These are phyloP conservation scores for Metridium senile DNA, from an alignment of 92 coral and sea anemone genomes.

Conservation along the genomic window DNA sequence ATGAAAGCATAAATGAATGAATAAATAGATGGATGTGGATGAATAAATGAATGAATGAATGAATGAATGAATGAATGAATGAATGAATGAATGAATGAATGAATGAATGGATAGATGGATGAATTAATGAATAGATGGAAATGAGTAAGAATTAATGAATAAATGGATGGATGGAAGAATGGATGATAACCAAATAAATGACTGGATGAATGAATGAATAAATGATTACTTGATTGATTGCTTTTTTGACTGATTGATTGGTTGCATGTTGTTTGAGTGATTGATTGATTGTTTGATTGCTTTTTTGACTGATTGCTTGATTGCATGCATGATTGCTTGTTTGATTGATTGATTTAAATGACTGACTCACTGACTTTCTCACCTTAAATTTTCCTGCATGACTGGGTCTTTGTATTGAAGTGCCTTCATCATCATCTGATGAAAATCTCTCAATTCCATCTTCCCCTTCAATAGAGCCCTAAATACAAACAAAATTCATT, in stretches of 20 bases:
- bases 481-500: not conserved
- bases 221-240: not conserved
- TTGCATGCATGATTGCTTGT: not conserved
- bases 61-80: not conserved
- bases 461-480: constrained; percentile 31
- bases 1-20: too few relatives aligned
- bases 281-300: not conserved
- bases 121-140: not conserved
- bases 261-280: not conserved
- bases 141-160: too few relatives aligned
- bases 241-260: not conserved
- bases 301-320: not conserved
- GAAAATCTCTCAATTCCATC: constrained; percentile 55
- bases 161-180: not conserved
- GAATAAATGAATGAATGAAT: not conserved
- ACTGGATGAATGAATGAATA: not conserved
- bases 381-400: constrained; percentile 2
- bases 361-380: constrained; percentile 6
- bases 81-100: not conserved
- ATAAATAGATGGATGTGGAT: not conserved
- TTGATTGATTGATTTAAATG: not conserved
- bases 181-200: not conserved
- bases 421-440: constrained; percentile 47
- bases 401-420: not conserved
- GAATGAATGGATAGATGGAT: not conserved